Evolutionary conservation across 1,140 invertebrate genomes (phyloP), one percentile per base, ranked within the genome.

Genomic region (Nasonia longicornis): DNA sequence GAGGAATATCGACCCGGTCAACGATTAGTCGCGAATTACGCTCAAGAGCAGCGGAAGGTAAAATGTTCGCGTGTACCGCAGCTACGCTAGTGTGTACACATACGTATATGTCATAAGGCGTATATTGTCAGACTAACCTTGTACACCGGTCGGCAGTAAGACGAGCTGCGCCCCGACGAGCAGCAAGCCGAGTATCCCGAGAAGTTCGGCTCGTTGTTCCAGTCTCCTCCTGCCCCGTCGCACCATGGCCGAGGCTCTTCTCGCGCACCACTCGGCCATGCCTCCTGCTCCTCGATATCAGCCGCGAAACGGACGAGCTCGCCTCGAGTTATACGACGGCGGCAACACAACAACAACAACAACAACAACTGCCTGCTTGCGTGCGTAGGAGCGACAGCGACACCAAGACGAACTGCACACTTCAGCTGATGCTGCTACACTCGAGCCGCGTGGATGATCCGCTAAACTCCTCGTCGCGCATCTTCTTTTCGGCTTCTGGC

Each of bases 41-140:
- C 31, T 42, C 38, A 7, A 42, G 10, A 42, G 31, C 31, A 42
- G 0, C 38, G 35, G 1, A 38, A 4, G 4, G 35, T 8, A 38
- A 4, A 38, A 4, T 38, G 35, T 38, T 4, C 35, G 7, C 35
- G 35, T 38, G 35, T 38, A 38, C 4, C 35, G 7, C 35, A 38
- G 35, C 35, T 38, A 48, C 10, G 14, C 6, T 3, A 26, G 26
- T 26, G 26, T 48, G 10, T 48, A 48, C 14, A 48, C 14, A 48
- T 8, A 10, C 10, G 14, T 48, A 48, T 52, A 52, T 52, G 11
- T 52, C 38, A 10, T 42, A 42, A 42, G 10, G 38, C 38, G 16
- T 52, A 16, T 10, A 52, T 2, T 26, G 26, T 52, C 16, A 6
- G 16, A 58, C 77, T 83, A 42, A 83, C 83, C 83, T 83, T 79